Percentiles rank a stretch among this genome's conserved stretches.
Evolutionary conservation across 2,888 invertebrate genomes (phyloP).

Genomic region (Masnerella sp.): DNA sequence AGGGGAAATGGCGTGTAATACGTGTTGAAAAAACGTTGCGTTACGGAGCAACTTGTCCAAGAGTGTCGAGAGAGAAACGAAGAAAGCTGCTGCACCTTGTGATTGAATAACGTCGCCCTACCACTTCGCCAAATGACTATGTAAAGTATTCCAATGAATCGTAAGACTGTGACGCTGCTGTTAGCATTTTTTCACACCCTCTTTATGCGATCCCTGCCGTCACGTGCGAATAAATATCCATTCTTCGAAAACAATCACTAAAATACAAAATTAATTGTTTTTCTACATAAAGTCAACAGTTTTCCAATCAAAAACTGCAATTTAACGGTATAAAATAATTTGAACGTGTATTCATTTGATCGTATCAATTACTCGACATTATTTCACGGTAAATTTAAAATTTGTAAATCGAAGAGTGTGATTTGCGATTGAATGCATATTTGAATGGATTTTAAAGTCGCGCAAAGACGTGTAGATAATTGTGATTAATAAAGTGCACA

Average conservation of each 20-base stretch:
- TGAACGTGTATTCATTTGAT: no score
- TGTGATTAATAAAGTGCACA: conserved; percentile 21
- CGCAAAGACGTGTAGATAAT: background rate
- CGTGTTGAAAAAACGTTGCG: conserved; percentile 36
- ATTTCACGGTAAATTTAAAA: no score
- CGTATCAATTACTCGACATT: no score
- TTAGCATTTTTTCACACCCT: conserved; percentile 12
- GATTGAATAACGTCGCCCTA: conserved; percentile 68
- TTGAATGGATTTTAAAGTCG: background rate
- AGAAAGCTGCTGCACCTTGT: conserved; percentile 70
- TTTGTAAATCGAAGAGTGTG: no score
- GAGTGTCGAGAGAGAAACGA: conserved; percentile 62
- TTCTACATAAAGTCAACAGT: no score
- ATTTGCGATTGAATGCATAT: no score
- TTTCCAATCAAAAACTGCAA: no score
- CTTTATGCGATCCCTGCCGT: conserved; percentile 1
- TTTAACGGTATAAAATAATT: no score
- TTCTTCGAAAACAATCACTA: no score
- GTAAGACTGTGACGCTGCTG: conserved; percentile 56
- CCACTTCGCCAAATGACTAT: conserved; percentile 64
- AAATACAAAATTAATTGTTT: no score
- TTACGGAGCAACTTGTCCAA: conserved; percentile 36
- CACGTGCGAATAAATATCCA: conserved; percentile 19
- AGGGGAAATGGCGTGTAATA: conserved; percentile 23
- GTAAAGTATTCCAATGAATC: conserved; percentile 67